Evolutionary conservation across 1,140 invertebrate genomes (phyloP).

Genomic region (Ladona fulva): DNA sequence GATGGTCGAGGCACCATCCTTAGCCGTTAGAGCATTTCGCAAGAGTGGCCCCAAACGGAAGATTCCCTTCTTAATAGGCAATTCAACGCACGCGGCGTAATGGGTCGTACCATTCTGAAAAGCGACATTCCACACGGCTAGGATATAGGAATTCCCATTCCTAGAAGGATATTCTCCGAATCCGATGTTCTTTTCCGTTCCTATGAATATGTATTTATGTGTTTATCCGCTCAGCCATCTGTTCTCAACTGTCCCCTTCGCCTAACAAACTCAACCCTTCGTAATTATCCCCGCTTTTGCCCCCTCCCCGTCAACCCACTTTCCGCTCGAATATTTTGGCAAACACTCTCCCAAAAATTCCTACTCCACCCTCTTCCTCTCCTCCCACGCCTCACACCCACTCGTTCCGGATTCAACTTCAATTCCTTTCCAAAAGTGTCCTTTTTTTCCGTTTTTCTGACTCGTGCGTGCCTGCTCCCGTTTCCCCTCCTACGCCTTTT

Average conservation of each 20-base stretch:
- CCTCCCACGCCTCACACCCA: neutral
- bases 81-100: neutral
- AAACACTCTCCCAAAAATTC: neutral
- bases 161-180: neutral
- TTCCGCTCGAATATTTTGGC: neutral
- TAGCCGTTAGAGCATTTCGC: neutral
- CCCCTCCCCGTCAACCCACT: neutral
- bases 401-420: neutral
- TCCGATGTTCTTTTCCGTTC: neutral
- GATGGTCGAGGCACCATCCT: neutral
- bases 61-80: neutral
- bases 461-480: neutral
- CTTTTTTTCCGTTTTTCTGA: neutral
- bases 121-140: neutral
- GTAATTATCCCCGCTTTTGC: neutral
- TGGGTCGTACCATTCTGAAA: neutral
- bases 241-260: neutral
- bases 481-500: neutral
- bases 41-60: neutral
- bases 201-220: constrained; percentile 4
- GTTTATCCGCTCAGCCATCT: neutral
- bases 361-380: neutral
- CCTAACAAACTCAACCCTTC: neutral
- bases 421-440: neutral
- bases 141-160: neutral